Conservation (phyloP, 2,113 vertebrate species). For the Catharus minimus region DNA sequence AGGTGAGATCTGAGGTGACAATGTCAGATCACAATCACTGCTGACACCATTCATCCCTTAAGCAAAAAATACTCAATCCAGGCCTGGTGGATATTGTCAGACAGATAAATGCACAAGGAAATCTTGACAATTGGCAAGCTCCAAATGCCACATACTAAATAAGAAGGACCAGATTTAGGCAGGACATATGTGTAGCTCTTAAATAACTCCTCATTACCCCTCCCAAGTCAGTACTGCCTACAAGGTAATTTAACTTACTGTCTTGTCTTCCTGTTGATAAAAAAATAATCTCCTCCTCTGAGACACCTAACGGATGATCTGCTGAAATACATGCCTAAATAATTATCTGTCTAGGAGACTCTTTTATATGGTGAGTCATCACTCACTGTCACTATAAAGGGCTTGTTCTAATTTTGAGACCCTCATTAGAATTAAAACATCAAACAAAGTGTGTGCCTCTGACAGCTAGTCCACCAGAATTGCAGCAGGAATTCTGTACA, state of each 20-base stretch:
- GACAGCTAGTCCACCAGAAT: background rate
- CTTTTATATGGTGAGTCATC: slow-evolving; percentile 44
- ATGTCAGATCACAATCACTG: background rate
- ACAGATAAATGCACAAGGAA: background rate
- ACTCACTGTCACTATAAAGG: slow-evolving; percentile 54
- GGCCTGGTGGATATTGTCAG: background rate
- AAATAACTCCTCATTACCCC: background rate
- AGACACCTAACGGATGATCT: slow-evolving; percentile 60
- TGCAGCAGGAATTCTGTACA: slow-evolving; percentile 10
- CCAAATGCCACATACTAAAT: background rate
- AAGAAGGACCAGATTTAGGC: background rate
- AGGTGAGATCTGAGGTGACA: background rate
- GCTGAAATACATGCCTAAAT: slow-evolving; percentile 60
- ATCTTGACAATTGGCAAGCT: background rate
- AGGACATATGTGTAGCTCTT: background rate
- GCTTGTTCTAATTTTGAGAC: slow-evolving; percentile 59
- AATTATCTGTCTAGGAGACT: slow-evolving; percentile 58
- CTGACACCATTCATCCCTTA: background rate
- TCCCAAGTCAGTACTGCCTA: slow-evolving; percentile 13
- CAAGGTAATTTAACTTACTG: slow-evolving; percentile 50
- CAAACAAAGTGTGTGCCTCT: slow-evolving; percentile 6
- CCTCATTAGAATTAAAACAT: slow-evolving; percentile 54
- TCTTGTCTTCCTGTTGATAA: slow-evolving; percentile 44
- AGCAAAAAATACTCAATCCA: background rate
- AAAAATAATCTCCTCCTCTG: slow-evolving; percentile 52